These are phyloP conservation scores for Notamacropus eugenii DNA, from an alignment of 2,797 vertebrate genomes.

Conservation along the genomic window DNA sequence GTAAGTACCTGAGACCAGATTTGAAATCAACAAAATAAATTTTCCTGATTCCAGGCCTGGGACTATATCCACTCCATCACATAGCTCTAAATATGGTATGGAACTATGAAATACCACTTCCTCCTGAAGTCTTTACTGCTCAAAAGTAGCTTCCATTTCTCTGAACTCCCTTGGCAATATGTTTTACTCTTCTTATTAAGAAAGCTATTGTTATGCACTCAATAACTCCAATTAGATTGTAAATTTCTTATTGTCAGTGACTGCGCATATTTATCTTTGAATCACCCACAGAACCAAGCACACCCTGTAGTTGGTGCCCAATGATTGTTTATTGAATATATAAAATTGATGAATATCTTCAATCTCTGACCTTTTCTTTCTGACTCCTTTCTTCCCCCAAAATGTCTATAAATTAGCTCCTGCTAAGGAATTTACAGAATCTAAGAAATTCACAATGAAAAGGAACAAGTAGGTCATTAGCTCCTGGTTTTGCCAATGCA, in stretches of 20 bases:
- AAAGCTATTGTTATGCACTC: background rate
- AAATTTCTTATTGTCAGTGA: background rate
- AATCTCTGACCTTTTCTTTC: background rate
- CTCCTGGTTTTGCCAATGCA: background rate
- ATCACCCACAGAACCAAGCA: background rate
- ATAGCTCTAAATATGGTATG: background rate
- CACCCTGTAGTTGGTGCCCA: background rate
- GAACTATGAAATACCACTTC: background rate
- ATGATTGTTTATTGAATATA: constrained; percentile 9
- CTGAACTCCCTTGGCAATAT: constrained; percentile 7
- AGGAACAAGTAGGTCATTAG: background rate
- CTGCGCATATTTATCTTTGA: background rate
- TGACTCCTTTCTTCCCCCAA: background rate
- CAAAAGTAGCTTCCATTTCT: constrained; percentile 15
- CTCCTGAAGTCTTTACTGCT: background rate
- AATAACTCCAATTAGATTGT: background rate
- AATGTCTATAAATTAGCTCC: background rate
- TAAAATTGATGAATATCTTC: background rate
- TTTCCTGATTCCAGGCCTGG: background rate
- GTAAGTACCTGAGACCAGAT: background rate
- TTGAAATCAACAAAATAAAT: background rate
- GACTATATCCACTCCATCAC: background rate
- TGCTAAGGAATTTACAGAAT: background rate
- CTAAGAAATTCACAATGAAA: constrained; percentile 2
- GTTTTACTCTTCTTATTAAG: constrained; percentile 39